phyloP scores from a whole-genome alignment of 2,888 invertebrate genomes.

The Lasius platythorax region DNA sequence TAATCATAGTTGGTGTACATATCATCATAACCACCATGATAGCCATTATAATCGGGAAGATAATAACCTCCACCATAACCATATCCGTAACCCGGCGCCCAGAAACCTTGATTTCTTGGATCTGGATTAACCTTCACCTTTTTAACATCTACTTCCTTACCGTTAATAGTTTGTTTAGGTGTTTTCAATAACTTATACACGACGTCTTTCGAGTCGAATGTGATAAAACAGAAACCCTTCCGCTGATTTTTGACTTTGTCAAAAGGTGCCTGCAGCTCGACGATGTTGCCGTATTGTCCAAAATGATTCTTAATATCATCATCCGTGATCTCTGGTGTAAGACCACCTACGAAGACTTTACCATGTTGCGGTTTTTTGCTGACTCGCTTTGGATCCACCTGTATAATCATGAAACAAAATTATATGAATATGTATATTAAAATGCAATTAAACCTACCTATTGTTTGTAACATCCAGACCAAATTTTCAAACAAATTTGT shows the following conservation, averaged over 20 bases:
- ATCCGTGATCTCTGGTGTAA: slow-evolving; percentile 88
- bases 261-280: slow-evolving; percentile 89
- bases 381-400: slow-evolving; percentile 89
- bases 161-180: slow-evolving; percentile 88
- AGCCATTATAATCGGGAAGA: slow-evolving; percentile 84
- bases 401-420: slow-evolving; percentile 20
- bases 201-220: slow-evolving; percentile 89
- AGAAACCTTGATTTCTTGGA: slow-evolving; percentile 83
- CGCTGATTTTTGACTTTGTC: slow-evolving; percentile 89
- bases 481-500: background rate
- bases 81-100: slow-evolving; percentile 83
- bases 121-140: slow-evolving; percentile 88
- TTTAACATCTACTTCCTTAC: slow-evolving; percentile 88
- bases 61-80: slow-evolving; percentile 83
- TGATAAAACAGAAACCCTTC: slow-evolving; percentile 89
- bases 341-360: slow-evolving; percentile 90
- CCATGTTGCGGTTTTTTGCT: slow-evolving; percentile 89
- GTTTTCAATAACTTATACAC: slow-evolving; percentile 88
- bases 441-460: background rate
- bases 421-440: background rate
- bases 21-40: slow-evolving; percentile 84
- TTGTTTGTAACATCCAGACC: background rate
- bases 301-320: slow-evolving; percentile 89
- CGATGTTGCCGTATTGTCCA: slow-evolving; percentile 88
- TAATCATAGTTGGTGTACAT: slow-evolving; percentile 86